Evolutionary conservation across 2,113 vertebrate species (phyloP).

Genomic region (Ciconia stormi): DNA sequence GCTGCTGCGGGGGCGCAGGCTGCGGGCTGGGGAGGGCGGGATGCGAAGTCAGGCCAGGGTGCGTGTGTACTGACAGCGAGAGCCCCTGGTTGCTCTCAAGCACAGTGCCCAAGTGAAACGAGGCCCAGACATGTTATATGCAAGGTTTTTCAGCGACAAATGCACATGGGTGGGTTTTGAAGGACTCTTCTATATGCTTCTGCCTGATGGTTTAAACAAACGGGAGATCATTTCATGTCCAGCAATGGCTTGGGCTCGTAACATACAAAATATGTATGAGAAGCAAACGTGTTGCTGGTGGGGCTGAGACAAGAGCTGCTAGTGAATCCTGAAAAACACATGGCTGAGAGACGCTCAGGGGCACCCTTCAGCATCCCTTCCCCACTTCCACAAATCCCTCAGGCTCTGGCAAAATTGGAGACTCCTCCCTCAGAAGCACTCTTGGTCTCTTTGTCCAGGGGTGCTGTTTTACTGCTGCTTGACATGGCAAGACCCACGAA

Average conservation of each 20-base stretch:
- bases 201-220: background rate
- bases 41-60: accelerated
- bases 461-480: background rate
- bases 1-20: background rate
- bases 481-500: background rate
- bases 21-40: background rate
- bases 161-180: accelerated
- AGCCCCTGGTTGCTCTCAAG: background rate
- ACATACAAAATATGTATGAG: background rate
- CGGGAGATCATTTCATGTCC: accelerated
- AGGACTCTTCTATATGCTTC: accelerated
- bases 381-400: background rate
- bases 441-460: background rate
- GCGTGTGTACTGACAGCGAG: accelerated
- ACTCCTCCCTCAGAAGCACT: background rate
- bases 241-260: accelerated
- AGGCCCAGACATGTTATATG: accelerated
- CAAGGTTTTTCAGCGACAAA: background rate
- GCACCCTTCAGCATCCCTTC: background rate
- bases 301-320: background rate
- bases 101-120: background rate
- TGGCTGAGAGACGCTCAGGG: accelerated
- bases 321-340: background rate
- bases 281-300: background rate
- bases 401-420: background rate